These are phyloP conservation scores for Pristionchus maxplancki DNA, from an alignment of 2,888 invertebrate species.

Conservation along the genomic window DNA sequence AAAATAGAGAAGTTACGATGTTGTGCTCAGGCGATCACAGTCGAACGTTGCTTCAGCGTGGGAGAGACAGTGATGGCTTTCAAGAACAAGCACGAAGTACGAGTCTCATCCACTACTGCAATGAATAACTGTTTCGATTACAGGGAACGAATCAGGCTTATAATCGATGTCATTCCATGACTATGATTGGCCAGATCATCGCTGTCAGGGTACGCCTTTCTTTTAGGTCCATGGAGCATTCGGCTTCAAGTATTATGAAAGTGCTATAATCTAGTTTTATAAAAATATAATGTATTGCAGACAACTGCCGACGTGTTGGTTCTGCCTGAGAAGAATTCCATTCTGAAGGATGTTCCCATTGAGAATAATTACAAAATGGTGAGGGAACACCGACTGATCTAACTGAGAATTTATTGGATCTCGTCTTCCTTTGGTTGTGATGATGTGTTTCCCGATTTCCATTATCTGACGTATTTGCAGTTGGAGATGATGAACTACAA, in stretches of 20 bases:
- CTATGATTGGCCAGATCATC: slow-evolving; percentile 35
- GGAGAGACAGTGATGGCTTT: slow-evolving; percentile 50
- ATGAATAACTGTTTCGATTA: not conserved
- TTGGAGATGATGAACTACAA: slow-evolving; percentile 51
- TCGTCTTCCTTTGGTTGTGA: no score
- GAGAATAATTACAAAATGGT: slow-evolving; percentile 44
- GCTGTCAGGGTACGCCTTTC: not conserved
- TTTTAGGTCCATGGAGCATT: no score
- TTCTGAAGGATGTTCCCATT: slow-evolving; percentile 41
- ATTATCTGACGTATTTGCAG: no score
- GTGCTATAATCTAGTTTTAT: not conserved
- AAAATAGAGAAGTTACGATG: no score
- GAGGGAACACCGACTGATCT: no score
- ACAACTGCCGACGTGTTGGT: slow-evolving; percentile 39
- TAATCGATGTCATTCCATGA: not conserved
- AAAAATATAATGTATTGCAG: not conserved
- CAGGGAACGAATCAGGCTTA: not conserved
- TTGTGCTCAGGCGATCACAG: slow-evolving; percentile 36
- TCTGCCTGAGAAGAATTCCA: slow-evolving; percentile 34
- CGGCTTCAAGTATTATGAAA: no score
- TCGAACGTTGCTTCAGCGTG: slow-evolving; percentile 47
- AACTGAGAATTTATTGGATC: no score
- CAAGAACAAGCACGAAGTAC: slow-evolving; percentile 40
- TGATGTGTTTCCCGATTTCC: no score
- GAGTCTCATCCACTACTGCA: not conserved